Evolutionary conservation across 2,797 vertebrate genomes (phyloP).

Genomic region (Percopsis omiscomaycus): DNA sequence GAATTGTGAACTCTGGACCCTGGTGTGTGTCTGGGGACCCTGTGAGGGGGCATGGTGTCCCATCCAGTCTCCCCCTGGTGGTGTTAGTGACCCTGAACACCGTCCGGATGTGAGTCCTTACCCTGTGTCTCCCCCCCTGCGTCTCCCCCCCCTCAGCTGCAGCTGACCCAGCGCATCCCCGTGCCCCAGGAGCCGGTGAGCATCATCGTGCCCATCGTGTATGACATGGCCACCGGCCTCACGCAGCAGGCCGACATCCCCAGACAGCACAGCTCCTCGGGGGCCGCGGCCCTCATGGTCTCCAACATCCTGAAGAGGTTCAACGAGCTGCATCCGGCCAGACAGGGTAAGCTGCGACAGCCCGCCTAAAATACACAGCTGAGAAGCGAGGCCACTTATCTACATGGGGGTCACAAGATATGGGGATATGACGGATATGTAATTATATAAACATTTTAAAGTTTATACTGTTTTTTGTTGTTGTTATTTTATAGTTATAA

Average conservation of each 20-base stretch:
- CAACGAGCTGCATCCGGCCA: constrained; percentile 94
- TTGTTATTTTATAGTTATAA: too few species aligned
- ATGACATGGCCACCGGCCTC: constrained; percentile 97
- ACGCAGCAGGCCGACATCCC: constrained; percentile 99
- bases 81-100: too few species aligned
- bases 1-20: too few species aligned
- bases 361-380: too few species aligned
- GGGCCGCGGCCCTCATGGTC: constrained; percentile 95
- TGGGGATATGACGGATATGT: too few species aligned
- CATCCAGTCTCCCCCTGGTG: too few species aligned
- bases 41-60: too few species aligned
- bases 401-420: too few species aligned
- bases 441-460: too few species aligned
- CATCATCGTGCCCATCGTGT: constrained; percentile 99
- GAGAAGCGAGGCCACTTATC: too few species aligned
- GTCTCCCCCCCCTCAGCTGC: constrained; percentile 79
- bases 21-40: too few species aligned
- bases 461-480: too few species aligned
- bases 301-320: constrained; percentile 98
- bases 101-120: background rate
- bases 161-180: constrained; percentile 93
- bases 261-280: constrained; percentile 96
- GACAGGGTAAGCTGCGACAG: constrained; percentile 83
- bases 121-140: constrained; percentile 10
- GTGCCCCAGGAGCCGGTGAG: constrained; percentile 92